Conservation (phyloP, 2,797 vertebrate genomes). For the Pygocentrus nattereri region DNA sequence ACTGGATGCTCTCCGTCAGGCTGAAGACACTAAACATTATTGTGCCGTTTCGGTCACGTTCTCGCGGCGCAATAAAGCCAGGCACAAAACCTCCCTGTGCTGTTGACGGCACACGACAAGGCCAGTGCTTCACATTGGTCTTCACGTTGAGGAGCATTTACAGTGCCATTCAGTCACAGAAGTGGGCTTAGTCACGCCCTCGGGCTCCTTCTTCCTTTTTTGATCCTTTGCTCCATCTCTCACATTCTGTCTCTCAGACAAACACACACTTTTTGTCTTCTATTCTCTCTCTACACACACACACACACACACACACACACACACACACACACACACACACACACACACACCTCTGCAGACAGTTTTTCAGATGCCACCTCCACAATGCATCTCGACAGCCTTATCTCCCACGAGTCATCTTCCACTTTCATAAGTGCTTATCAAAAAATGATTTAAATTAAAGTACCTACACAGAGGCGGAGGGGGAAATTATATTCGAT, state of each 20-base stretch:
- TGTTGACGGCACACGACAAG: slow-evolving; percentile 11
- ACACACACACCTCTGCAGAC: background rate
- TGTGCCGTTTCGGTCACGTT: background rate
- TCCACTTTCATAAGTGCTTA: slow-evolving; percentile 41
- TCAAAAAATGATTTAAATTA: slow-evolving; percentile 48
- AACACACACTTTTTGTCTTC: background rate
- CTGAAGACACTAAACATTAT: slow-evolving; percentile 7
- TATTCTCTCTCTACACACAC: background rate
- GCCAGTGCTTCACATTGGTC: background rate
- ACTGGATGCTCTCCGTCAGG: background rate
- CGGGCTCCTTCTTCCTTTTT: too few species aligned
- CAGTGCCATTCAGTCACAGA: background rate
- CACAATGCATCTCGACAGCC: slow-evolving; percentile 29
- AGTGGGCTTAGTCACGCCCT: background rate
- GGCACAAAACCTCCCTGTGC: background rate
- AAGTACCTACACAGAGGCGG: slow-evolving; percentile 24
- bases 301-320: background rate
- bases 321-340: background rate
- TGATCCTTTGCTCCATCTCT: background rate
- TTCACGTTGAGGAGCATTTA: slow-evolving; percentile 7
- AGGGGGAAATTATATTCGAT: background rate
- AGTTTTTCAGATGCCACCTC: slow-evolving; percentile 21
- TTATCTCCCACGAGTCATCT: slow-evolving; percentile 46
- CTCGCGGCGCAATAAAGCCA: background rate
- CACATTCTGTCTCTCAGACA: background rate